Conservation (phyloP, 2,797 vertebrate genomes). For the Chelidonichthys spinosus region DNA sequence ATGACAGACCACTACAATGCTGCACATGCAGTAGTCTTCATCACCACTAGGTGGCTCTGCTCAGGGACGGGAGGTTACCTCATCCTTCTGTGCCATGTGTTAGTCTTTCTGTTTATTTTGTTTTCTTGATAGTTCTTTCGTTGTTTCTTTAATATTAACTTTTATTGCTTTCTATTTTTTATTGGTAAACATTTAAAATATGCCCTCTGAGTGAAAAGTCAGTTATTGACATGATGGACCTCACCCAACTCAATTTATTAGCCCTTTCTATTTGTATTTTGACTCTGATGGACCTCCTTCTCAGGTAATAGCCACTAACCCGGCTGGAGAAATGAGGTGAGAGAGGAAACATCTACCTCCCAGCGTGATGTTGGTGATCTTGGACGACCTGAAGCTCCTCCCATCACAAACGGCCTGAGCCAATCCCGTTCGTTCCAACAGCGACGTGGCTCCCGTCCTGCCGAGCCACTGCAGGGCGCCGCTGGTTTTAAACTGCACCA, state of each 20-base stretch:
- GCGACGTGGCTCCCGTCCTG: conserved; percentile 57
- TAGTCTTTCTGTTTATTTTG: too few relatives aligned
- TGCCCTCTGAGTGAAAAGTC: too few relatives aligned
- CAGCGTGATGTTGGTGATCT: conserved; percentile 81
- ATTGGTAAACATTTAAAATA: too few relatives aligned
- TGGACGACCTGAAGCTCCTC: conserved; percentile 71
- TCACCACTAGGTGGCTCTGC: neutral
- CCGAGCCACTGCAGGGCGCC: conserved; percentile 74
- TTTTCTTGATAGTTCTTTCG: too few relatives aligned
- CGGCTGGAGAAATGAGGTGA: neutral
- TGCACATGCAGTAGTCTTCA: neutral
- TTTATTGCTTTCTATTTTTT: too few relatives aligned
- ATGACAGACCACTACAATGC: neutral
- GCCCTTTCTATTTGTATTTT: too few relatives aligned
- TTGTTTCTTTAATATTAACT: too few relatives aligned
- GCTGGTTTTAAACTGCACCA: conserved; percentile 81
- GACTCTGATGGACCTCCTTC: neutral
- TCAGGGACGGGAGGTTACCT: too few relatives aligned
- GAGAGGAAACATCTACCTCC: conserved; percentile 73
- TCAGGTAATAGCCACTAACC: conserved; percentile 2
- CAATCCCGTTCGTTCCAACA: conserved; percentile 80
- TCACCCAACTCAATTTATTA: too few relatives aligned
- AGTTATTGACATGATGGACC: too few relatives aligned
- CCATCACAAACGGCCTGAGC: conserved; percentile 61
- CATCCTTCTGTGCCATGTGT: too few relatives aligned